A percentile compares a stretch with the other conserved stretches of the same genome.
phyloP scores from a whole-genome alignment of 2,113 vertebrate genomes.

The Marmota monax region DNA sequence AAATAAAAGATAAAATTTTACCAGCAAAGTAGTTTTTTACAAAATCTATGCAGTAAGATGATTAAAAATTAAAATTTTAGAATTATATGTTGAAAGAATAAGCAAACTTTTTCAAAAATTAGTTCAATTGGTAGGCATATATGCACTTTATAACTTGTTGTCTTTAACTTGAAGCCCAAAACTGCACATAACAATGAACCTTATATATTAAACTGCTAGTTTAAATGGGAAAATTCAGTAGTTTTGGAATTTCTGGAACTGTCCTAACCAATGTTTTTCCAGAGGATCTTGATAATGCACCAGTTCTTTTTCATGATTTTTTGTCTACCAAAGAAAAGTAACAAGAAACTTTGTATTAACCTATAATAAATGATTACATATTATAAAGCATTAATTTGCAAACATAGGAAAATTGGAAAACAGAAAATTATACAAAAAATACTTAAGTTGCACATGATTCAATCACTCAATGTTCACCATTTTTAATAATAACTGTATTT shows the following conservation, averaged over 20 bases:
- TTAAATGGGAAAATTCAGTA: neutral
- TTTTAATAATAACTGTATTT: neutral
- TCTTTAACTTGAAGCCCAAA: constrained; percentile 5
- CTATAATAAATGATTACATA: neutral
- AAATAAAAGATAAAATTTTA: constrained; percentile 69
- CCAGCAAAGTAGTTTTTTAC: constrained; percentile 24
- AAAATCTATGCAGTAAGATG: constrained; percentile 27
- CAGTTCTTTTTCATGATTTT: neutral
- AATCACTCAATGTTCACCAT: neutral
- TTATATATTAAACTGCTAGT: constrained; percentile 6
- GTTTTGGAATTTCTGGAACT: constrained; percentile 33
- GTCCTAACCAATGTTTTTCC: neutral
- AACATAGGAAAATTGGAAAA: constrained; percentile 7
- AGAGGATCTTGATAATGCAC: neutral
- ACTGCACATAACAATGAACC: neutral
- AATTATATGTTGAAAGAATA: constrained; percentile 51
- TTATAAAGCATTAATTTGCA: neutral
- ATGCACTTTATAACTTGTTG: neutral
- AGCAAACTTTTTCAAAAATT: neutral
- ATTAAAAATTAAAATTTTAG: constrained; percentile 50
- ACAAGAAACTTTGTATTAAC: neutral
- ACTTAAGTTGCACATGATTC: neutral
- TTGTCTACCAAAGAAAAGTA: neutral
- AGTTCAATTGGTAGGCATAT: neutral
- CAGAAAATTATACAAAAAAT: neutral